Evolutionary conservation across 2,113 vertebrate species (phyloP).

Genomic region (Cryptotis parvus): DNA sequence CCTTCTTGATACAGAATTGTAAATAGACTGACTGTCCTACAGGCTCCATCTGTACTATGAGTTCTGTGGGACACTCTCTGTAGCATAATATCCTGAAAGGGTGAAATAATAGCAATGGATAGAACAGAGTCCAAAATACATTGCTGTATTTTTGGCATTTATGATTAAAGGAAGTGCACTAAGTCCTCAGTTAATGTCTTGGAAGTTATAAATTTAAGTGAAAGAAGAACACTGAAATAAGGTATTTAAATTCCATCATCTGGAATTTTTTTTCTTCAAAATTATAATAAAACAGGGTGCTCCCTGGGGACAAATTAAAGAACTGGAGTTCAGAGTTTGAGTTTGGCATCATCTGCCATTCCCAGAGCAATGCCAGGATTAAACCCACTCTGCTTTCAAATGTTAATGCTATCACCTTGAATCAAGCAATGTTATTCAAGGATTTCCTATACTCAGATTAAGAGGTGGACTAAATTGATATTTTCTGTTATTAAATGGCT

Average conservation of each 20-base stretch:
- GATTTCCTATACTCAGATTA: too few species aligned
- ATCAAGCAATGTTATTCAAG: background rate
- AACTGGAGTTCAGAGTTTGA: too few species aligned
- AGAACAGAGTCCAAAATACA: background rate
- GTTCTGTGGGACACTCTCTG: background rate
- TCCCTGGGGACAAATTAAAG: too few species aligned
- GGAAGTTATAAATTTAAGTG: background rate
- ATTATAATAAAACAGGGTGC: background rate
- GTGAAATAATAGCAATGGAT: background rate
- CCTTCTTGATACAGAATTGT: background rate
- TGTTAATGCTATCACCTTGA: background rate
- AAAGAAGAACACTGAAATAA: background rate
- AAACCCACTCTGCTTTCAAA: too few species aligned
- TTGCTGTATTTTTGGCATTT: background rate
- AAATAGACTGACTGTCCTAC: background rate
- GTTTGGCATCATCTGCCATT: too few species aligned
- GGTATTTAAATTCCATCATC: background rate
- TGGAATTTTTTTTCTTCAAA: background rate
- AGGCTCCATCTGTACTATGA: background rate
- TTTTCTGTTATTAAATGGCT: background rate
- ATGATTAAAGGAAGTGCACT: background rate
- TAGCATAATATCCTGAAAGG: background rate
- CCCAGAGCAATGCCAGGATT: too few species aligned
- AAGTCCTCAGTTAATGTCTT: background rate
- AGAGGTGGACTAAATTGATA: background rate